Evolutionary conservation across 2,113 vertebrate species (phyloP).

Genomic region (Acanthisitta chloris): DNA sequence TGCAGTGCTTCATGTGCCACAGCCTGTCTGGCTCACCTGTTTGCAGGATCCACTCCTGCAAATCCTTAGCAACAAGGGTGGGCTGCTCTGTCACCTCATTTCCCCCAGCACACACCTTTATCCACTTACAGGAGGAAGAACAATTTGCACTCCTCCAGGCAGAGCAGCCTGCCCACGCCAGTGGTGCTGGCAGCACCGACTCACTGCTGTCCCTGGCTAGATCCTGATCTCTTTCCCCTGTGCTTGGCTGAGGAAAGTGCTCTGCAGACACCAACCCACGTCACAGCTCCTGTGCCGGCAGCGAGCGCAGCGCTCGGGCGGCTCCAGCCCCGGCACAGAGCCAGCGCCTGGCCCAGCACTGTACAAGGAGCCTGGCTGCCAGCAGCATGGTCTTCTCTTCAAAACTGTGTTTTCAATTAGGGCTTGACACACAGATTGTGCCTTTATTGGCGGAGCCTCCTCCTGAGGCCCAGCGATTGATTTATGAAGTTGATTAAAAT

Average conservation of each 20-base stretch:
- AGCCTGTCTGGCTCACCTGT: neutral
- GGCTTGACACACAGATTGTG: neutral
- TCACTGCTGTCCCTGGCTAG: neutral
- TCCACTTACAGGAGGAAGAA: neutral
- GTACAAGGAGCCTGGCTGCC: neutral
- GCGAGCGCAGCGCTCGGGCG: accelerated
- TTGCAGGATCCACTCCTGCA: neutral
- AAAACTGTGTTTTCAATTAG: constrained; percentile 31
- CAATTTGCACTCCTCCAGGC: neutral
- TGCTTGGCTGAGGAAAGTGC: neutral
- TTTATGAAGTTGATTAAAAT: constrained; percentile 51
- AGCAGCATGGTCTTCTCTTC: neutral
- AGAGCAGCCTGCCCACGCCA: neutral
- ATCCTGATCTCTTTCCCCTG: neutral
- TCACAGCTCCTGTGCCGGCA: neutral
- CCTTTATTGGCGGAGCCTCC: neutral
- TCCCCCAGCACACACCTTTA: neutral
- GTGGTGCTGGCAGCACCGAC: neutral
- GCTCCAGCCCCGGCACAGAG: neutral
- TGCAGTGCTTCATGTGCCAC: accelerated
- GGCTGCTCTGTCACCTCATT: neutral
- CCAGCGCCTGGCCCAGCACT: neutral
- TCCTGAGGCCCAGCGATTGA: neutral
- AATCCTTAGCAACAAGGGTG: neutral
- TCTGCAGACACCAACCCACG: neutral